These are phyloP conservation scores for Sesia bembeciformis DNA, from an alignment of 2,888 invertebrate species.

Conservation along the genomic window DNA sequence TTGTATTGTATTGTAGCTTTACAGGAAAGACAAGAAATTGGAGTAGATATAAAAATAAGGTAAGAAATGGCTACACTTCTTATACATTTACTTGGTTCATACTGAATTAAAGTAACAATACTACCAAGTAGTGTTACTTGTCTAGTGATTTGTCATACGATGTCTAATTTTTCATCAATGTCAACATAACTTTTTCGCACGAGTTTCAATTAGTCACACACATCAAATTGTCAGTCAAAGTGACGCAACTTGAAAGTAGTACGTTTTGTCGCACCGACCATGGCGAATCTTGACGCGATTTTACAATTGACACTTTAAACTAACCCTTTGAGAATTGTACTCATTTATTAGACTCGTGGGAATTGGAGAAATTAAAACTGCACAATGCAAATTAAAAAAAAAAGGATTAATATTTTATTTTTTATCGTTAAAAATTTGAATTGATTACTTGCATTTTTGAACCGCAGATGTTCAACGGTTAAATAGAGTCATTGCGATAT, in stretches of 20 bases:
- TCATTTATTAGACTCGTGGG: conserved; percentile 34
- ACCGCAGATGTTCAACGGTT: conserved; percentile 43
- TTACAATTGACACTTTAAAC: conserved; percentile 58
- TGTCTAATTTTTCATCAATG: background rate
- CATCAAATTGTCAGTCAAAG: conserved; percentile 57
- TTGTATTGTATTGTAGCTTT: too few species aligned
- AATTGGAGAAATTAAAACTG: conserved; percentile 15
- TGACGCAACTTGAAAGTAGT: conserved; percentile 50
- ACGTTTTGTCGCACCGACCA: conserved; percentile 42
- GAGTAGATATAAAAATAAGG: too few species aligned
- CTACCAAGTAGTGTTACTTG: background rate
- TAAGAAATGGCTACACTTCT: too few species aligned
- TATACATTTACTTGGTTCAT: too few species aligned
- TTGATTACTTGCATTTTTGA: conserved; percentile 16
- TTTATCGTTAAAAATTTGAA: conserved; percentile 9
- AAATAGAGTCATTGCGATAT: conserved; percentile 37
- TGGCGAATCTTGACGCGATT: conserved; percentile 53
- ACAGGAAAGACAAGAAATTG: too few species aligned
- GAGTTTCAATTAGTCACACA: conserved; percentile 53
- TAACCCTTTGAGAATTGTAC: conserved; percentile 46
- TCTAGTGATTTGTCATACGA: background rate
- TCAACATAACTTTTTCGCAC: conserved; percentile 41
- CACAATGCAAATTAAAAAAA: too few species aligned
- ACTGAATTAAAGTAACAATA: background rate
- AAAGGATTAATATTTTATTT: conserved; percentile 4